Conservation (phyloP, 2,888 invertebrate species). For the Macrophya annulata region DNA sequence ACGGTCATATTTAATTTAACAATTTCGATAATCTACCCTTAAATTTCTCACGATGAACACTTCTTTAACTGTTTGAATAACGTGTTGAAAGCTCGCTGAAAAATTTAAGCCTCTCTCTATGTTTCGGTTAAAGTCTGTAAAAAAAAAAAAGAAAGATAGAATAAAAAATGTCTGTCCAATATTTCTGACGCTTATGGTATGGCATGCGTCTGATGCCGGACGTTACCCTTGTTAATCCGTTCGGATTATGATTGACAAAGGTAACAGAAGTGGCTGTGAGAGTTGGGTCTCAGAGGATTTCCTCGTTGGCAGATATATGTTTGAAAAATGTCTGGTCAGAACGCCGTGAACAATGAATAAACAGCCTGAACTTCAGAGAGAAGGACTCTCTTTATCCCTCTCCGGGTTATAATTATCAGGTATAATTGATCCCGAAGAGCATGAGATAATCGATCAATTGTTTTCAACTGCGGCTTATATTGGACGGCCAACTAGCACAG, state of each 20-base stretch:
- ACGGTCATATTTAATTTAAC: too few relatives aligned
- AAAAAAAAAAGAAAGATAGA: neutral
- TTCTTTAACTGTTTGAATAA: neutral
- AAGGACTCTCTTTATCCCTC: neutral
- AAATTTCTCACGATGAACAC: too few relatives aligned
- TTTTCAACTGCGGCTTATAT: conserved; percentile 26
- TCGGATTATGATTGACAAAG: conserved; percentile 34
- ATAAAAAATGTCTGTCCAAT: neutral
- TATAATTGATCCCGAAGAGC: neutral
- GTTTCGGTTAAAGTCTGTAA: neutral
- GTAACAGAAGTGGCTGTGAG: conserved; percentile 25
- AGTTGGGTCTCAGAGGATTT: conserved; percentile 13
- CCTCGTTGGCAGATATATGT: neutral
- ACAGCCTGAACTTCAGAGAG: neutral
- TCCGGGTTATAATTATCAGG: neutral
- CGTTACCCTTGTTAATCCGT: conserved; percentile 18
- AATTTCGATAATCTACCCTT: neutral
- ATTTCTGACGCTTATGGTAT: neutral
- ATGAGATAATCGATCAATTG: conserved; percentile 6
- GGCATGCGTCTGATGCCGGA: neutral
- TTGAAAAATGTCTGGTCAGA: neutral
- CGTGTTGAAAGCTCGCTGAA: neutral
- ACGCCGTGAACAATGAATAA: neutral
- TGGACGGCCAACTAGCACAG: neutral
- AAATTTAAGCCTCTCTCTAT: neutral